These are phyloP conservation scores for Phrynocephalus forsythii DNA, from an alignment of 2,797 vertebrate genomes.

Conservation along the genomic window DNA sequence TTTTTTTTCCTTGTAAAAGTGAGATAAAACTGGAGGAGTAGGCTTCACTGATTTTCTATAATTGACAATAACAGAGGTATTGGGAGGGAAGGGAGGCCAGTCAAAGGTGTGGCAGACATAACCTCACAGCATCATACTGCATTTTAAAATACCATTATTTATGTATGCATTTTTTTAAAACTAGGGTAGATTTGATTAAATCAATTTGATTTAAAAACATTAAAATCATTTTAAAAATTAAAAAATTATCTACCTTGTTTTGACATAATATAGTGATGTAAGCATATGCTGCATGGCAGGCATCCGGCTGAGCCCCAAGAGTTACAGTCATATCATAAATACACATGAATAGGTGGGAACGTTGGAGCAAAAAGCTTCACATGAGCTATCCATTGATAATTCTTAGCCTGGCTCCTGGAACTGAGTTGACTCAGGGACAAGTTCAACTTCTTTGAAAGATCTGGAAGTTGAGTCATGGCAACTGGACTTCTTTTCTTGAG, in stretches of 20 bases:
- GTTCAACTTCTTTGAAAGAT: too few species aligned
- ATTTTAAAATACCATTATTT: too few species aligned
- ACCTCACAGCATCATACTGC: too few species aligned
- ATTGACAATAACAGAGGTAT: background rate
- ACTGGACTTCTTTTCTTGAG: too few species aligned
- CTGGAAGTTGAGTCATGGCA: too few species aligned
- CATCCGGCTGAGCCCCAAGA: background rate
- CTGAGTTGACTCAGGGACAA: too few species aligned
- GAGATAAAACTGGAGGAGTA: background rate
- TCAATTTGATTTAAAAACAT: too few species aligned
- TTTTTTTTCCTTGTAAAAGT: background rate
- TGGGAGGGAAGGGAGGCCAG: background rate
- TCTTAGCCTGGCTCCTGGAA: background rate
- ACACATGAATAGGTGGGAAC: background rate
- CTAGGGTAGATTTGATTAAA: too few species aligned
- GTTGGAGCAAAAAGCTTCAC: background rate
- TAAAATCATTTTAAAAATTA: too few species aligned
- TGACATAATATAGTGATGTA: background rate
- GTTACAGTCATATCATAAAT: background rate
- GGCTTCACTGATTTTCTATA: background rate
- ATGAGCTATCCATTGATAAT: background rate
- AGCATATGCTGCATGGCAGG: background rate
- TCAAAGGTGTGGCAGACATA: too few species aligned
- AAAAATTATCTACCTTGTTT: background rate
- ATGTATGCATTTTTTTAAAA: too few species aligned